Evolutionary conservation across 2,888 invertebrate genomes (phyloP).

Genomic region (Dyspetes luteomarginatus): DNA sequence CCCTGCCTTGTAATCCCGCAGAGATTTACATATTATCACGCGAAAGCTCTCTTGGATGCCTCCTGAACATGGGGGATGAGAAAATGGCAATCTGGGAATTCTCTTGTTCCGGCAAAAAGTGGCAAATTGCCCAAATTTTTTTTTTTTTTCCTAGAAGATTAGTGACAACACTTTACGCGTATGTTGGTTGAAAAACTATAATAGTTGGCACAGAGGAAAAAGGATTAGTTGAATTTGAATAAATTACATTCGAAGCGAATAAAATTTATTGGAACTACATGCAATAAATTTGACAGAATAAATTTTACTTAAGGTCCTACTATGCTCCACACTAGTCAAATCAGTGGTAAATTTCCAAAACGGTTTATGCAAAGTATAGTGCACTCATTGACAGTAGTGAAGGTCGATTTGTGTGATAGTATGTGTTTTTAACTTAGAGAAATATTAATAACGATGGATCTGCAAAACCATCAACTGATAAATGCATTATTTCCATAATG

Average conservation of each 20-base stretch:
- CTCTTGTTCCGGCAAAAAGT: background rate
- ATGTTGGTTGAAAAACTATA: background rate
- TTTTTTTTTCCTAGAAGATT: background rate
- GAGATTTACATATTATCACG: constrained; percentile 77
- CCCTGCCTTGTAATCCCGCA: constrained; percentile 72
- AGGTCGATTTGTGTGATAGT: no score
- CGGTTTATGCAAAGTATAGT: no score
- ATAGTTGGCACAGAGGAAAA: constrained; percentile 30
- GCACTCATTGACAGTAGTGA: no score
- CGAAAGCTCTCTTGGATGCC: constrained; percentile 28
- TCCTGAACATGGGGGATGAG: background rate
- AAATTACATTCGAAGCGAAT: background rate
- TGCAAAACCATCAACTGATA: no score
- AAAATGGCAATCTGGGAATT: constrained; percentile 27
- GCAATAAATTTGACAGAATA: background rate
- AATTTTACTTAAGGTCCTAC: no score
- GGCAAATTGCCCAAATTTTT: constrained; percentile 39
- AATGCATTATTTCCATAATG: no score
- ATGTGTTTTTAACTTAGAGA: no score
- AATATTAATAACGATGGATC: no score
- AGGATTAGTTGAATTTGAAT: constrained; percentile 24
- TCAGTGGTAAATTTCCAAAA: no score
- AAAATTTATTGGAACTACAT: background rate
- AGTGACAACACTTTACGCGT: constrained; percentile 1
- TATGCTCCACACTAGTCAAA: no score